Base-by-base conservation (phyloP, 1,140 invertebrate genomes). In the Drosophila bipectinata region DNA sequence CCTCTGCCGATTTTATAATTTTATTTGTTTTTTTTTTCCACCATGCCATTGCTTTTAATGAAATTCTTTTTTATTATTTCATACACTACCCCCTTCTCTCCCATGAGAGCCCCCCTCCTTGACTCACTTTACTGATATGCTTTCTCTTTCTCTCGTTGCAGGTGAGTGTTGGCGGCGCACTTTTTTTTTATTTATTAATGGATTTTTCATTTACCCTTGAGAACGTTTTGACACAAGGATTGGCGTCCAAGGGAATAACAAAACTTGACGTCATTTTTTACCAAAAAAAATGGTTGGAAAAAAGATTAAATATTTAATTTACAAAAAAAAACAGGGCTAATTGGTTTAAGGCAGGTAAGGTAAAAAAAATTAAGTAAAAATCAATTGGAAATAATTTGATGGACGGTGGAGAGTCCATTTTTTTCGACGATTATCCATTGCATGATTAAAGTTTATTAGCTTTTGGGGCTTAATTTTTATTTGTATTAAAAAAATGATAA, bases 131-230 rank as follows among this genome's bases (percentile, higher is more conserved):
- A 48, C n/a, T 37, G 51, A 34, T 26, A 51, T 32, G 18, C 10
- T 28, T 34, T 77, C 48, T 55, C 12, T 51, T 51, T 52, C 12
- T 80, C 39, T 77, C 64, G n/a, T 87, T 87, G 51, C 66, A 87
- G 82, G 82, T 87, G 79, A 88, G 82, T 88, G 34, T 37, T 37
- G 69, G 82, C 76, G 69, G 82, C 76, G 54, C 72, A 15, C 44
- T 47, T 47, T 41, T 69, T 49, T 49, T 85, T 87, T 87, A 87
- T 85, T 85, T 85, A 88, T 85, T 85, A 85, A 88, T 85, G 80
- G 80, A 85, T 72, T 85, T 75, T 66, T 59, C 82, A 87, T 77
- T 75, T 82, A 64, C 71, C 72, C 61, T 58, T 48, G 68, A 72
- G 67, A 60, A 72, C 18, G 39, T 15, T 67, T 63, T 67, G 63